phyloP scores from a whole-genome alignment of 64 coral and sea anemone species.

The Exaiptasia diaphana region DNA sequence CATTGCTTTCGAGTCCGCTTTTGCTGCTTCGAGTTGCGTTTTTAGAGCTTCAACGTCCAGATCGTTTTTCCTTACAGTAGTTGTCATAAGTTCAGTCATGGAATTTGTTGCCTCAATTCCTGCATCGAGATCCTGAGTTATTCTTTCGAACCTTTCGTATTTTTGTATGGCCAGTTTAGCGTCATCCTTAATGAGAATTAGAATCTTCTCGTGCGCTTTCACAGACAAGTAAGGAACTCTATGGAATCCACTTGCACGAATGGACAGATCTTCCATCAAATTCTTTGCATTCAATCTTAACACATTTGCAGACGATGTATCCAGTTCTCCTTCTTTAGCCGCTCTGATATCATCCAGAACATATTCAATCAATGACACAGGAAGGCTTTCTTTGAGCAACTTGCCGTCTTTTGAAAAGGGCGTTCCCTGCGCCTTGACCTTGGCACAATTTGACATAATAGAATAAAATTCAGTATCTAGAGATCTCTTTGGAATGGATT shows the following conservation, averaged over 20 bases:
- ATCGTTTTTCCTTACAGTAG: slow-evolving; percentile 46
- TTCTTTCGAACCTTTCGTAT: slow-evolving; percentile 46
- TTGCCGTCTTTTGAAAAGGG: slow-evolving; percentile 6
- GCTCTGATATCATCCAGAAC: slow-evolving; percentile 27
- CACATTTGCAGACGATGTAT: background rate
- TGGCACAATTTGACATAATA: slow-evolving; percentile 36
- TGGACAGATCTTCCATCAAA: slow-evolving; percentile 14
- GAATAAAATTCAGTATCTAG: slow-evolving; percentile 27
- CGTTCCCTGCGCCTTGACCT: slow-evolving; percentile 27
- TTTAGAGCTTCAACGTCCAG: slow-evolving; percentile 30
- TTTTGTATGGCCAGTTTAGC: slow-evolving; percentile 58
- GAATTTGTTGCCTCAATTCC: slow-evolving; percentile 54
- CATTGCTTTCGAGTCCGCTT: slow-evolving; percentile 6
- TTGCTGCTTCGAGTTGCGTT: slow-evolving; percentile 29
- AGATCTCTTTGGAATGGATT: background rate
- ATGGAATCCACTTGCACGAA: slow-evolving; percentile 25
- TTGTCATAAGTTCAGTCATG: slow-evolving; percentile 58
- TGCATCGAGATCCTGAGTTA: slow-evolving; percentile 5
- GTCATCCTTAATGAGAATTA: slow-evolving; percentile 56
- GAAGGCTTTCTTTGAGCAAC: slow-evolving; percentile 40
- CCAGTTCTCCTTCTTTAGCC: background rate
- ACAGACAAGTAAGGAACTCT: slow-evolving; percentile 47
- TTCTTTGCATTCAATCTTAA: slow-evolving; percentile 13
- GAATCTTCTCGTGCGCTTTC: slow-evolving; percentile 60
- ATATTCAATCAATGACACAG: slow-evolving; percentile 14